These are phyloP conservation scores for Rhabdomys pumilio DNA, from an alignment of 2,797 vertebrate genomes.

Conservation along the genomic window DNA sequence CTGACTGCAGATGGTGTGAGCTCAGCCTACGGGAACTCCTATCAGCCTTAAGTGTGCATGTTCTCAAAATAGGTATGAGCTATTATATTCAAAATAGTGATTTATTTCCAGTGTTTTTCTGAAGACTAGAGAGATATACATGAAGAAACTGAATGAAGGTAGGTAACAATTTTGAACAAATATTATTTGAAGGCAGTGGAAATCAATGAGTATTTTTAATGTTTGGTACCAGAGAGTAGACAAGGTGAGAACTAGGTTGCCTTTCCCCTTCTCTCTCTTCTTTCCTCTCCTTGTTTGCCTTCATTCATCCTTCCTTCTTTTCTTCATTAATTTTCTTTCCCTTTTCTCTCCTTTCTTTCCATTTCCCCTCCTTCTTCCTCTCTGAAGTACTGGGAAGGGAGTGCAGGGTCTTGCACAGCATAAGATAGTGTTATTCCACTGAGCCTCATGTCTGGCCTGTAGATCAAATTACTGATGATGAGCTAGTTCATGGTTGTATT, in stretches of 20 bases:
- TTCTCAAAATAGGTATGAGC: conserved; percentile 36
- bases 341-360: neutral
- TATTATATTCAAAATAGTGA: neutral
- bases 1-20: neutral
- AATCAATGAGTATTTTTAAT: neutral
- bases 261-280: neutral
- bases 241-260: neutral
- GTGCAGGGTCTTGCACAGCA: neutral
- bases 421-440: neutral
- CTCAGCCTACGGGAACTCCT: neutral
- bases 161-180: neutral
- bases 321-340: neutral
- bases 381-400: neutral
- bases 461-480: neutral
- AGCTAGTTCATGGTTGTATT: neutral
- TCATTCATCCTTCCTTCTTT: neutral
- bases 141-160: conserved; percentile 13
- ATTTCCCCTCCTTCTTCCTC: neutral
- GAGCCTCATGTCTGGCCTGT: neutral
- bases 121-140: neutral
- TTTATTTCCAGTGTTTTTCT: neutral
- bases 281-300: neutral
- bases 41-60: neutral
- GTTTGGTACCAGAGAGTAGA: neutral
- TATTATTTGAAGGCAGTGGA: neutral